phyloP scores from a whole-genome alignment of 2,888 invertebrate genomes.

The Antheraea yamamai region DNA sequence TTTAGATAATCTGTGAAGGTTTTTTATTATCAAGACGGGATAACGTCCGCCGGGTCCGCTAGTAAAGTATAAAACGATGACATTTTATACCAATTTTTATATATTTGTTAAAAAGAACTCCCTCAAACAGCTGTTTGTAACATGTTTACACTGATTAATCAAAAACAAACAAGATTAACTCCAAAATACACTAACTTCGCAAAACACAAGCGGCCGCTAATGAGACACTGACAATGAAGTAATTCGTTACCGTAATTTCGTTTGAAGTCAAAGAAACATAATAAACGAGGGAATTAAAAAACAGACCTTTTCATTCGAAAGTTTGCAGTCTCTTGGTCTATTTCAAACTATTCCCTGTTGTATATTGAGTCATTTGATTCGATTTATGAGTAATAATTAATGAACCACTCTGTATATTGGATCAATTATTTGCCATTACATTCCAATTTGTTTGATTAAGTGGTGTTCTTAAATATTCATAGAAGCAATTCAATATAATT shows the following conservation, averaged over 20 bases:
- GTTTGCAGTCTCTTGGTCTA: neutral
- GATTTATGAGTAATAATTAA: neutral
- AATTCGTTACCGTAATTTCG: conserved; percentile 13
- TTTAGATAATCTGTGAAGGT: no score
- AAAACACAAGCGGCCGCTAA: neutral
- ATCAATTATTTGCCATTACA: neutral
- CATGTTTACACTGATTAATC: neutral
- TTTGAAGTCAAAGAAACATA: conserved; percentile 2
- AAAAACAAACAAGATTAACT: conserved; percentile 3
- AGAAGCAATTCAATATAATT: neutral
- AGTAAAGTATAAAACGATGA: no score
- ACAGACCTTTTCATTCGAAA: neutral
- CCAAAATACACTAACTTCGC: neutral
- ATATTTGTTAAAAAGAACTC: no score
- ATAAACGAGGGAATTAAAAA: neutral
- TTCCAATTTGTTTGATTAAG: neutral
- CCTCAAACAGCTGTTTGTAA: no score
- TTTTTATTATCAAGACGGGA: no score
- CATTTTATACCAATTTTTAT: no score
- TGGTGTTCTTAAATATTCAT: neutral
- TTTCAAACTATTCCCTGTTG: neutral
- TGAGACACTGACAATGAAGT: conserved; percentile 10
- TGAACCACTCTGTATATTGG: neutral
- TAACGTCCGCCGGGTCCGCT: no score
- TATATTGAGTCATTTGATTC: neutral